phyloP scores from a whole-genome alignment of 2,888 invertebrate genomes.

The Athetis lepigone region DNA sequence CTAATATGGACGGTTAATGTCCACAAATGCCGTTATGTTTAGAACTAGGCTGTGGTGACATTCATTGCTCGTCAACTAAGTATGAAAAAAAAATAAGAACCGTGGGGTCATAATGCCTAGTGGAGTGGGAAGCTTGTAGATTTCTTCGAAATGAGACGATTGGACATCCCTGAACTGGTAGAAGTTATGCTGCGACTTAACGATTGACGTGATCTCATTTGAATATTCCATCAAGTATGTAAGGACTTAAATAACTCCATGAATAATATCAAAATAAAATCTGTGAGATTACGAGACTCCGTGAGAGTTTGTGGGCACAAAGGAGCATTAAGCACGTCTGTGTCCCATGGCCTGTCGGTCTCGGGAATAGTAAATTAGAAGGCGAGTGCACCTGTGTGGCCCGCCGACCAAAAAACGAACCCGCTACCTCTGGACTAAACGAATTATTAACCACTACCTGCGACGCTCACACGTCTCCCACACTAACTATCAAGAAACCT shows the following conservation, averaged over 20 bases:
- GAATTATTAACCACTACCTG: slow-evolving; percentile 90
- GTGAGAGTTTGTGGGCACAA: slow-evolving; percentile 75
- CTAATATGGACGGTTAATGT: slow-evolving; percentile 54
- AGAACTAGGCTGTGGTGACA: slow-evolving; percentile 36
- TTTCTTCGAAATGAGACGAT: slow-evolving; percentile 7
- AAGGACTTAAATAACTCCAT: slow-evolving; percentile 47
- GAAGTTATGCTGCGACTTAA: slow-evolving; percentile 24
- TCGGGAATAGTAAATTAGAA: slow-evolving; percentile 88
- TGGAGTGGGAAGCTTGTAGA: not conserved
- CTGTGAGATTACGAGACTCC: slow-evolving; percentile 62
- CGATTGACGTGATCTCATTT: slow-evolving; percentile 48
- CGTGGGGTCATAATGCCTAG: too few species aligned
- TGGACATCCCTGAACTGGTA: slow-evolving; percentile 17
- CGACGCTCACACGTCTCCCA: slow-evolving; percentile 75
- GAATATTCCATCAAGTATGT: slow-evolving; percentile 55
- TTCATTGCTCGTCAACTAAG: slow-evolving; percentile 4
- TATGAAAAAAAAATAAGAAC: too few species aligned
- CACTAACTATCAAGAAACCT: slow-evolving; percentile 35
- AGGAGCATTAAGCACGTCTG: slow-evolving; percentile 78
- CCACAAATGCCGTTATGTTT: slow-evolving; percentile 42
- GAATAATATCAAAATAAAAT: slow-evolving; percentile 69
- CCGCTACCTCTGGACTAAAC: slow-evolving; percentile 88
- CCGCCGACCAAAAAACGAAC: slow-evolving; percentile 84
- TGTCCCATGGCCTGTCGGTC: slow-evolving; percentile 77
- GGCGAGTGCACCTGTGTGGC: slow-evolving; percentile 89